Base-by-base conservation (phyloP, 1,140 invertebrate genomes). In the Armadillidium nasatum region DNA sequence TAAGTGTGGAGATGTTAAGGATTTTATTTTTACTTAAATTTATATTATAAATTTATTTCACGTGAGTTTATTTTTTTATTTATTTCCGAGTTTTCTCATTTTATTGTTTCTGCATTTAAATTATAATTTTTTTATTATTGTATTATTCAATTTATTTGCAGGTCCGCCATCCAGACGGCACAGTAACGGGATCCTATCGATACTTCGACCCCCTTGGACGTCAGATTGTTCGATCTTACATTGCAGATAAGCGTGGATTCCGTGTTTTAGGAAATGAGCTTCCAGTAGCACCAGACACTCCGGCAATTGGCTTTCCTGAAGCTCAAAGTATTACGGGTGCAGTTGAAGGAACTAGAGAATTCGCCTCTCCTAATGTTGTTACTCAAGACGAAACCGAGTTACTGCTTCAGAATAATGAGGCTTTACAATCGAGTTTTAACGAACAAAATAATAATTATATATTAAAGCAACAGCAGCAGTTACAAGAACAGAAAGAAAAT, bases 191-290 rank as follows among this genome's bases (percentile, higher is more conserved):
- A 9, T 78, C 78, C 44, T 81, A 81, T 73, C 72, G 78, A 15
- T 81, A 81, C 74, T 79, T 76, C 67, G 76, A 79, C 69, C 80
- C 80, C 10, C 76, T 43, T 69, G 80, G 80, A 1, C 50, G 69
- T 19, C 76, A 79, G 78, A 76, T 81, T 15, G 76, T 80, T 10
- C 76, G 79, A 13, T 80, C 79, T 13, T 80, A 80, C 72, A 69
- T 80, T 10, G 79, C 79, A 1, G 79, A 80, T 23, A 72, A 76
- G 7, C 72, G 68, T 9, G 79, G 79, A 23, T 80, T 80, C 79
- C 74, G 79, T 6, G 77, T 80, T 6, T 44, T 80, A 21, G 79
- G 79, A 4, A 80, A 80, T 60, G 79, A 80, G 72, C 76, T 80
- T 13, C 79, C 79, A 6, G 76, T 80, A 50, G 76, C 76, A n/a